Percentiles rank a stretch among this genome's conserved stretches.
Evolutionary conservation across 2,888 invertebrate genomes (phyloP).

Genomic region (Chymomyza amoena): DNA sequence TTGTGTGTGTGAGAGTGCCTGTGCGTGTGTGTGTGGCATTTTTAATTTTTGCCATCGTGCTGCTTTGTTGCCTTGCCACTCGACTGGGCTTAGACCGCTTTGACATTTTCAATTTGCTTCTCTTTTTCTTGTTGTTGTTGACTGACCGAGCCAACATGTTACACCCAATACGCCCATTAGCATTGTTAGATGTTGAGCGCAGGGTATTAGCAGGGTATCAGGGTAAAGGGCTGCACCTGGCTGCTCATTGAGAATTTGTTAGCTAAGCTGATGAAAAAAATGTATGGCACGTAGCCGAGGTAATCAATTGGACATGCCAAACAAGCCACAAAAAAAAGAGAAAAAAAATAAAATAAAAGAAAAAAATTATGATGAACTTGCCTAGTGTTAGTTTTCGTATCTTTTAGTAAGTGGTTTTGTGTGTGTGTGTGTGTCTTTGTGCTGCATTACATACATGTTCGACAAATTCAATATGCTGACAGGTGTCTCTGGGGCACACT

Average conservation of each 20-base stretch:
- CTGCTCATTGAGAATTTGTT: neutral
- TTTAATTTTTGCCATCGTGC: neutral
- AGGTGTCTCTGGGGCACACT: slow-evolving; percentile 52
- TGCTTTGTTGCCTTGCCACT: slow-evolving; percentile 7
- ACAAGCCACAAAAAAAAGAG: neutral
- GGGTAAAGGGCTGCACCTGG: neutral
- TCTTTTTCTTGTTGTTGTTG: neutral
- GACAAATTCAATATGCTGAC: slow-evolving; percentile 57
- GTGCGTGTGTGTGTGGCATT: slow-evolving; percentile 1
- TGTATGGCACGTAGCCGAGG: slow-evolving; percentile 24
- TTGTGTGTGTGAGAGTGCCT: neutral
- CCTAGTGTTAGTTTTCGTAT: neutral
- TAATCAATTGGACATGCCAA: neutral
- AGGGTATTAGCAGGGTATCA: too few species aligned
- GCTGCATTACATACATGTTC: slow-evolving; percentile 19
- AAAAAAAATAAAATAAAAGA: neutral
- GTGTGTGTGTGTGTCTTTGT: neutral
- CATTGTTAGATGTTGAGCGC: neutral
- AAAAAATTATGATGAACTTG: neutral
- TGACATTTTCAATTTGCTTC: slow-evolving; percentile 21
- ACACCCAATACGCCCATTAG: neutral
- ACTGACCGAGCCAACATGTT: neutral
- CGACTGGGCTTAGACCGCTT: slow-evolving; percentile 16
- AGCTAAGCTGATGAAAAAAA: neutral
- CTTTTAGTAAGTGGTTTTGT: slow-evolving; percentile 19